Base-by-base conservation (phyloP, 2,113 vertebrate species). In the Clarias gariepinus region DNA sequence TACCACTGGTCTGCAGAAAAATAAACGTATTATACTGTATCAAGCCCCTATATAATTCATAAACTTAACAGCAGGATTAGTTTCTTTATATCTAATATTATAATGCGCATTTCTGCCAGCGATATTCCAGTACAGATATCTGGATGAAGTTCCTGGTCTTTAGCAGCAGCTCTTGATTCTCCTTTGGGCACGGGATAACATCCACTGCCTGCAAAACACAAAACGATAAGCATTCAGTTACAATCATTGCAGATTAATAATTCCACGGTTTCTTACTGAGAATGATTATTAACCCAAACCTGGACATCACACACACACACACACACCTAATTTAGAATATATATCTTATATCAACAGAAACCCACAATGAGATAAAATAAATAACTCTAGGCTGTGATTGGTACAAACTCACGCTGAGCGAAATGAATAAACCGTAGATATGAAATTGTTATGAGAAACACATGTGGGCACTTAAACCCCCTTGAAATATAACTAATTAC, bases 141-240 rank as follows among this genome's bases (percentile, higher is more conserved):
- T 92, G 92, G 90, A 96, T 93, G 86, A 95, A 94, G 92, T 95
- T 96, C 87, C 86, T 92, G 52, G 87, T 90, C 83, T 92, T 90
- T 47, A 90, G 73, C 64, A 93, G 90, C 87, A 81, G 89, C 33
- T 83, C 82, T 28, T 91, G 89, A 79, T 89, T 89, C 88, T 90
- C 90, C 25, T 30, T 86, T 66, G 91, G 76, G 83, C 92, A 91
- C 81, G 92, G 89, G 84, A 94, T 5, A 15, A 94, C n/a, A 23
- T 95, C 91, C 91, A 95, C 88, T 89, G 92, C 84, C 94, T 95
- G 91, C 53, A 86, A 92, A 83, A 88, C 66, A 76, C 47, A 92
- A 82, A 86, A 64, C 55, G 52, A 57, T 2, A 64, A 87, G 63
- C 63, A 80, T 76, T 83, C 10, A 10, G 41, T 76, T 74, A 53